Base-by-base conservation (phyloP, 2,113 vertebrate genomes). In the Tinamus guttatus region DNA sequence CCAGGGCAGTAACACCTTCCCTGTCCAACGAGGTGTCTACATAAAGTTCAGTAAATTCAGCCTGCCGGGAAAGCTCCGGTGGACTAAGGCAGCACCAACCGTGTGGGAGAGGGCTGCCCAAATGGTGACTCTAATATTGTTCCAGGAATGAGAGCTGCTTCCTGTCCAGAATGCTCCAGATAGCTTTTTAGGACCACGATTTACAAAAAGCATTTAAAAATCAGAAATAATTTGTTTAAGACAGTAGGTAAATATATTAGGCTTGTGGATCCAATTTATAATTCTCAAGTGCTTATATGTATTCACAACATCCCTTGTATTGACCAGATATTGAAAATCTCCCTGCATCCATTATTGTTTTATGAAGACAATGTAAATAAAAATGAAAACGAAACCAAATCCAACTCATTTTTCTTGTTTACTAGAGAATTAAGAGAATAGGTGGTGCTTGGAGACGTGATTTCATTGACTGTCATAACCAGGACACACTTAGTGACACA, bases 31-130 rank as follows among this genome's bases (percentile, higher is more conserved):
- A 71, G 25, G 47, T 49, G 36, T 49, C 27, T 38, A 56, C 16
- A 56, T 13, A 18, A 56, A 56, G n/a, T 71, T 54, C 6, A 82
- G 28, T 14, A 91, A 73, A 60, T 16, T 47, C 6, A 34, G 18
- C 5, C 32, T 24, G 78, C 8, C 11, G 28, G 32, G 19, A 79
- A 81, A 87, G 32, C 40, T 60, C 34, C 63, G 19, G 59, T 4
- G 20, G 73, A 32, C 52, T 75, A 40, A 4, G 3, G 65, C 11
- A 93, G 52, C 24, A 47, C 38, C 34, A 87, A 54, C 22, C 63
- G 25, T 0, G 0, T 2, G 16, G 3, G 12, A 36, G 34, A 82
- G 75, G 24, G 54, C 70, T 75, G 13, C 1, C 5, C 51, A 67
- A 1, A 0, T 14, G 8, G 13, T n/a, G 7, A 43, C 43, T 85